Percentiles rank a stretch among this genome's conserved stretches.
Conservation (phyloP, 2,797 vertebrate genomes). For the Synaphobranchus kaupii region DNA sequence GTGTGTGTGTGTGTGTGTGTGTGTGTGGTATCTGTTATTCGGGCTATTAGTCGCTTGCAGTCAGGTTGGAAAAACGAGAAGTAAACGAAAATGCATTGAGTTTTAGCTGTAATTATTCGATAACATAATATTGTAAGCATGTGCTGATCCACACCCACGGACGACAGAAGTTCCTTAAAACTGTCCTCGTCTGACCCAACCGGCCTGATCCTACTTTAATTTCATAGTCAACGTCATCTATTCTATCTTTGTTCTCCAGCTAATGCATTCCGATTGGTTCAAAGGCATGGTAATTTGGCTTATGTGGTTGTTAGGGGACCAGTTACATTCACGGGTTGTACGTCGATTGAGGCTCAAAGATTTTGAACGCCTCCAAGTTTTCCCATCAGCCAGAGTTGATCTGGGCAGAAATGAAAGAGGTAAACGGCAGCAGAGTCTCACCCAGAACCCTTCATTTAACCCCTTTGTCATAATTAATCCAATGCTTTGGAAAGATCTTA, state of each 20-base stretch:
- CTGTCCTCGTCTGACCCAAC: constrained; percentile 54
- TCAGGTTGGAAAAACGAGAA: too few species aligned
- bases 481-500: constrained; percentile 5
- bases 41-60: not conserved
- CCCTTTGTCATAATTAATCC: constrained; percentile 32
- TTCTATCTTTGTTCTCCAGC: constrained; percentile 61
- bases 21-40: not conserved
- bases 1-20: too few species aligned
- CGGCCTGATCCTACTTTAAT: constrained; percentile 54
- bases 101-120: not conserved
- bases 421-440: not conserved
- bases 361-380: constrained; percentile 54
- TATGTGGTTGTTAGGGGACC: constrained; percentile 60
- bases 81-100: not conserved
- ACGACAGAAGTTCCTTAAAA: constrained; percentile 12
- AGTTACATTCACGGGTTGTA: constrained; percentile 62
- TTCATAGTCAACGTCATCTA: constrained; percentile 65
- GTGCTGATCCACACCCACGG: not conserved
- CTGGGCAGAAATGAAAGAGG: constrained; percentile 49
- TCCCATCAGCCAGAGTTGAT: constrained; percentile 22
- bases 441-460: constrained; percentile 6
- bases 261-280: constrained; percentile 65
- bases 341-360: constrained; percentile 61
- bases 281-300: constrained; percentile 61
- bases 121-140: not conserved